Base-by-base conservation (phyloP, 2,888 invertebrate species). In the Leptodirus hochenwartii region DNA sequence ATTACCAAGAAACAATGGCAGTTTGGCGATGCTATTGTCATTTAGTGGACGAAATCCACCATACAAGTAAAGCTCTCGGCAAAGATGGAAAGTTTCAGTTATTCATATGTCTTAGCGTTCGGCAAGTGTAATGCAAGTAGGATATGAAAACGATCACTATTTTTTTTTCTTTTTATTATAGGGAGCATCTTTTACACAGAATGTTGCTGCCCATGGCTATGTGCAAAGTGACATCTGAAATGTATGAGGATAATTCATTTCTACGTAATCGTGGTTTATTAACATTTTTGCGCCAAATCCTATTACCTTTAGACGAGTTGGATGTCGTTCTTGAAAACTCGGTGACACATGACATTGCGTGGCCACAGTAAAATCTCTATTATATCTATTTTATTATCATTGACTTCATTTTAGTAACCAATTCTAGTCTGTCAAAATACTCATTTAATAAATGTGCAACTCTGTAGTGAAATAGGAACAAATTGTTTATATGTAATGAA, bases 81-180 rank as follows among this genome's bases (percentile, higher is more conserved):
- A 96, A 96, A 54, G 96, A 98, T 59, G 95, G 93, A 28, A 91
- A 93, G 57, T 95, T 98, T 53, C 95, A 96, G 55, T 67, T 95
- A 22, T 91, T 96, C 49, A 77, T 95, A 42, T 93, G 95, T 52
- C 68, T 96, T 17, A 82, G 88, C 47, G 70, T 87, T 42, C 76
- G 91, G 91, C 91, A 55, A 49, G 47, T 41, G 17, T 31, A n/a
- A n/a, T n/a, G n/a, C n/a, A n/a, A n/a, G n/a, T n/a, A n/a, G n/a
- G n/a, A n/a, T n/a, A n/a, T n/a, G n/a, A n/a, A n/a, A n/a, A n/a
- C n/a, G n/a, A n/a, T 33, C 26, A 17, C 30, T 23, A 29, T 30
- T 23, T 16, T 12, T 12, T 25, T 29, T 27, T 16, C 8, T 29
- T 27, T 34, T 37, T 29, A 25, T 56, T 58, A 32, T 54, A 87